Conservation (phyloP, 2,113 vertebrate genomes). For the Felis chaus region DNA sequence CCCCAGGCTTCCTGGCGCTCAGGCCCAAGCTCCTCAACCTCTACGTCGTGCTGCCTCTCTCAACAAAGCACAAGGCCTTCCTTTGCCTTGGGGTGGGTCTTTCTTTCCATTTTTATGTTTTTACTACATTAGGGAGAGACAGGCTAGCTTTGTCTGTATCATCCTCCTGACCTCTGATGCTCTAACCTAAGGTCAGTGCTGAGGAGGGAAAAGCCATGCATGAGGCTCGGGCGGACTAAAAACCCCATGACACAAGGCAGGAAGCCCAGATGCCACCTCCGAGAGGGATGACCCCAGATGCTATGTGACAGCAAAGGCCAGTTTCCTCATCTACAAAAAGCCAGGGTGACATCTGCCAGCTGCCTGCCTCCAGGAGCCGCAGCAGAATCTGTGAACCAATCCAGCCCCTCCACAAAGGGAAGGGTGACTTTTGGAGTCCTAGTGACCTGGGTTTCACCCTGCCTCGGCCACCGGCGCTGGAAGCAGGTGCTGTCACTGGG, state of each 20-base stretch:
- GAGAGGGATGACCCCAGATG: not conserved
- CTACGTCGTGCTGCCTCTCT: not conserved
- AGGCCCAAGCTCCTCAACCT: not conserved
- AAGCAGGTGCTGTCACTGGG: not conserved
- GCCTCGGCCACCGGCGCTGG: fast-evolving
- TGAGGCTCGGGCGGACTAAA: fast-evolving
- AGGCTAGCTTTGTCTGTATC: not conserved
- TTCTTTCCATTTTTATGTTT: not conserved
- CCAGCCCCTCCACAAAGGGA: not conserved
- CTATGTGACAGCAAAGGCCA: fast-evolving
- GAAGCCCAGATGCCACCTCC: not conserved
- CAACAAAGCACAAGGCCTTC: not conserved
- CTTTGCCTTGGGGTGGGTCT: not conserved
- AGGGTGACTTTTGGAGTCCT: not conserved
- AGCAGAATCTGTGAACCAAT: not conserved
- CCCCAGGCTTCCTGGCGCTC: not conserved
- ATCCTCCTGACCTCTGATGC: not conserved
- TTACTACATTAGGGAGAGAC: not conserved
- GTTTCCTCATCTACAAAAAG: not conserved
- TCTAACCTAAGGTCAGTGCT: not conserved
- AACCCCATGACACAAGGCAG: not conserved
- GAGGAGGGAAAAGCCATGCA: not conserved
- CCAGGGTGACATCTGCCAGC: not conserved
- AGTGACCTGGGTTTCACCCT: not conserved
- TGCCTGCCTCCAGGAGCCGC: not conserved